Conservation (phyloP, 64 coral and sea anemone genomes). For the Montipora foliosa region DNA sequence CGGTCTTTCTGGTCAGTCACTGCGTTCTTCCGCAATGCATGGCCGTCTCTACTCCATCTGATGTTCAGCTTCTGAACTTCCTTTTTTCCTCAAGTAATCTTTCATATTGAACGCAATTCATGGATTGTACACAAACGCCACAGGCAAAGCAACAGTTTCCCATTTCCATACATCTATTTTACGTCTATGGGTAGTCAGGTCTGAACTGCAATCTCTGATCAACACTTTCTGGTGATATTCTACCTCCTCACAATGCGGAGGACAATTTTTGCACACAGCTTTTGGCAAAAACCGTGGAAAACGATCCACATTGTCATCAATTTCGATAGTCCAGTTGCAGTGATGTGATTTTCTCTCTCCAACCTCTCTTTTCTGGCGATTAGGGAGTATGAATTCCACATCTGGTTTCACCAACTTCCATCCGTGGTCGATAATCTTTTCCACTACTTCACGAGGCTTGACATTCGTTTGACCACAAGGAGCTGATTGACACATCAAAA, state of each 20-base stretch:
- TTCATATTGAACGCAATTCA: not conserved
- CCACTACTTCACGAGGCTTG: conserved; percentile 27
- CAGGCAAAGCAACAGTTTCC: not conserved
- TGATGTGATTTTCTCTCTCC: not conserved
- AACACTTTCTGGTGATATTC: conserved; percentile 16
- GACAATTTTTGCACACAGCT: conserved; percentile 34
- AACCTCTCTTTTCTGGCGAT: not conserved
- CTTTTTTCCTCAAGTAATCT: not conserved
- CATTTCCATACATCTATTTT: conserved; percentile 42
- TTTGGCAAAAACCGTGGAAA: conserved; percentile 25
- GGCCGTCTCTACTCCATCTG: not conserved
- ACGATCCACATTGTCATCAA: conserved; percentile 23
- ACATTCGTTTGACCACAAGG: conserved; percentile 20
- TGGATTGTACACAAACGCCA: conserved; percentile 31
- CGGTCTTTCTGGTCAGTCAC: not conserved
- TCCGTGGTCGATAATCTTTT: not conserved
- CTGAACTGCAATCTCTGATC: conserved; percentile 2
- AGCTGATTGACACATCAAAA: conserved; percentile 6
- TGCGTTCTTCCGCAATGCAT: not conserved
- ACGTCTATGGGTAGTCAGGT: not conserved
- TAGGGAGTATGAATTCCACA: not conserved
- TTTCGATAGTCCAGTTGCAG: conserved; percentile 20
- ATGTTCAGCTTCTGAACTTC: not conserved
- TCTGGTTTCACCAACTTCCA: conserved; percentile 18
- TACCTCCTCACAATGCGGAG: not conserved